Percentiles rank a stretch among this genome's conserved stretches.
phyloP scores from a whole-genome alignment of 2,888 invertebrate genomes.

The Eurois occulta region DNA sequence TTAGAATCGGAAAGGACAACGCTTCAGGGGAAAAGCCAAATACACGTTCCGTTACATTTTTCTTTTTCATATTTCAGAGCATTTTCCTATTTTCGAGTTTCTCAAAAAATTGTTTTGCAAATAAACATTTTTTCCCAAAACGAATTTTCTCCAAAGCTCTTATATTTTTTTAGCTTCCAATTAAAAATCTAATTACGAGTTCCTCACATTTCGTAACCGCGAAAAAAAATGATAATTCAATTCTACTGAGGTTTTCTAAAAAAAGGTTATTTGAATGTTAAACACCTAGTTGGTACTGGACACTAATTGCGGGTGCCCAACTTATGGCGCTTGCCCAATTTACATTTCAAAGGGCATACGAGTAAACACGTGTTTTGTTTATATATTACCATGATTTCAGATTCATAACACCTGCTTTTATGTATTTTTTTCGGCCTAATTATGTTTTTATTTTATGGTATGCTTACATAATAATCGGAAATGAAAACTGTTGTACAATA shows the following conservation, averaged over 20 bases:
- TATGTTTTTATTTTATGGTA: not conserved
- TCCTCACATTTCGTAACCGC: not conserved
- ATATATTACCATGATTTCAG: conserved; percentile 45
- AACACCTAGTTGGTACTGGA: conserved; percentile 54
- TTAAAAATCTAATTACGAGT: conserved; percentile 45
- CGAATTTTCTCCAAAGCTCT: not conserved
- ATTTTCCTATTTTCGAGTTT: not conserved
- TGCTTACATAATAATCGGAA: no score
- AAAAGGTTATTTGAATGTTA: conserved; percentile 59
- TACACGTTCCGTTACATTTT: conserved; percentile 1
- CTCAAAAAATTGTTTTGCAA: not conserved
- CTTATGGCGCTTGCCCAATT: conserved; percentile 54
- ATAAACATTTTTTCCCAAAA: not conserved
- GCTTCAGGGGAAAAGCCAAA: conserved; percentile 9
- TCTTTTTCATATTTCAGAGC: not conserved
- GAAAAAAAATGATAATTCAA: conserved; percentile 48
- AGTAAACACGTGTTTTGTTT: conserved; percentile 45
- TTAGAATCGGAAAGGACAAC: conserved; percentile 1
- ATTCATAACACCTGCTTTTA: conserved; percentile 53
- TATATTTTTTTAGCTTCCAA: conserved; percentile 12
- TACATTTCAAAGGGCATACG: conserved; percentile 64
- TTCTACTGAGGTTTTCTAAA: conserved; percentile 38
- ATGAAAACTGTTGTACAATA: not conserved
- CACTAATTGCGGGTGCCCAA: conserved; percentile 61
- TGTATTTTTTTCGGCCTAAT: conserved; percentile 11